Conservation (phyloP, 92 coral and sea anemone genomes). For the Phenganax subtilis region DNA sequence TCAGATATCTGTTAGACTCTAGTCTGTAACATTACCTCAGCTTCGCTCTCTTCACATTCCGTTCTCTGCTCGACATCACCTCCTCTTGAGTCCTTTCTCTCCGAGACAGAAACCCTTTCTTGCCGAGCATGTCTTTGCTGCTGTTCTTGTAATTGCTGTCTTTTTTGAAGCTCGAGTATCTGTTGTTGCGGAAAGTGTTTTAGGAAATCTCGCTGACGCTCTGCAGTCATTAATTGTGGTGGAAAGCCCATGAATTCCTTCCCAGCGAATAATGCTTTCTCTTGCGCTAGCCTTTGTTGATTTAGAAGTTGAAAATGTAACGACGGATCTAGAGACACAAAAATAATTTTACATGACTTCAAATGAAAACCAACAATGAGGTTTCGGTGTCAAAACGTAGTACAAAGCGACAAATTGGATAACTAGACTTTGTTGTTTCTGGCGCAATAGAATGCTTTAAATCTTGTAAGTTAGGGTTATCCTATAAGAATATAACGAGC, state of each 20-base stretch:
- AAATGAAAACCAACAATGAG: not conserved
- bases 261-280: slow-evolving; percentile 1
- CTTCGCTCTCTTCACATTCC: too few relatives aligned
- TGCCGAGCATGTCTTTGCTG: not conserved
- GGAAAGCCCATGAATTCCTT: slow-evolving; percentile 16
- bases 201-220: slow-evolving; percentile 8
- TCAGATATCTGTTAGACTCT: too few relatives aligned
- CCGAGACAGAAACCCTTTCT: too few relatives aligned
- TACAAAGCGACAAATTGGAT: too few relatives aligned
- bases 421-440: too few relatives aligned
- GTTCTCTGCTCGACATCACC: too few relatives aligned
- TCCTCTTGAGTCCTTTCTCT: too few relatives aligned
- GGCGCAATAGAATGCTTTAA: too few relatives aligned
- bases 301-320: not conserved
- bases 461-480: too few relatives aligned
- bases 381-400: too few relatives aligned
- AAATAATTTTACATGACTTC: not conserved
- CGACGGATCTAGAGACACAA: not conserved
- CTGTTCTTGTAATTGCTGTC: slow-evolving; percentile 1
- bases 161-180: not conserved
- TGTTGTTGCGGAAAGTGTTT: slow-evolving; percentile 1
- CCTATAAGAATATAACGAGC: not conserved
- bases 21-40: too few relatives aligned
- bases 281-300: not conserved
- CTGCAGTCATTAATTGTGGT: not conserved